Evolutionary conservation across 2,113 vertebrate genomes (phyloP).

Genomic region (Sakesphorus luctuosus): DNA sequence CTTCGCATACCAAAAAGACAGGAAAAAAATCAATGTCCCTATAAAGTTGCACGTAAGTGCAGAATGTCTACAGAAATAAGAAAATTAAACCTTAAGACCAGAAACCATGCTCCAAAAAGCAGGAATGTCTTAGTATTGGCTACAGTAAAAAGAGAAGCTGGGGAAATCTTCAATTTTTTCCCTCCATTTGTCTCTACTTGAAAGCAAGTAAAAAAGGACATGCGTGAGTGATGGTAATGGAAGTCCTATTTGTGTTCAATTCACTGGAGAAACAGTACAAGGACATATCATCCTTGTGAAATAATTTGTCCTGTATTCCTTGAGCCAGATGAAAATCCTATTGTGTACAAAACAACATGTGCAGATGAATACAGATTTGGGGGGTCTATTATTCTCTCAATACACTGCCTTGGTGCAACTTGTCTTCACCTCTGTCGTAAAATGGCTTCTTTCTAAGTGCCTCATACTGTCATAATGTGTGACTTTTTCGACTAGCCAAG

Average conservation of each 20-base stretch:
- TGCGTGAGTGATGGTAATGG: conserved; percentile 30
- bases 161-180: not conserved
- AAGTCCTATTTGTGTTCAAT: conserved; percentile 25
- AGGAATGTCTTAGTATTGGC: not conserved
- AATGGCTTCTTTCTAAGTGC: not conserved
- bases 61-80: not conserved
- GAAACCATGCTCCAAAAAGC: not conserved
- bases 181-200: not conserved
- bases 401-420: not conserved
- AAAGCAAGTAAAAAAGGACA: not conserved
- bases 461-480: not conserved
- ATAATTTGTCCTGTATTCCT: conserved; percentile 33
- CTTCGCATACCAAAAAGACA: not conserved
- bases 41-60: not conserved
- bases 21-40: not conserved
- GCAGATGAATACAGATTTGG: conserved; percentile 39
- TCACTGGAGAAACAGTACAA: conserved; percentile 26
- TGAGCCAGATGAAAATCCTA: conserved; percentile 30
- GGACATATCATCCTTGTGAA: conserved; percentile 45
- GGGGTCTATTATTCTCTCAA: not conserved
- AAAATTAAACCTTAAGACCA: not conserved
- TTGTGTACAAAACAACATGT: conserved; percentile 9
- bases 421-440: not conserved
- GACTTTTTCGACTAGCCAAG: not conserved
- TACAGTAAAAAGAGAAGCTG: not conserved